Evolutionary conservation across 2,113 vertebrate genomes (phyloP), one percentile per base, ranked within the genome.

Genomic region (Apistogramma diplotaenia): DNA sequence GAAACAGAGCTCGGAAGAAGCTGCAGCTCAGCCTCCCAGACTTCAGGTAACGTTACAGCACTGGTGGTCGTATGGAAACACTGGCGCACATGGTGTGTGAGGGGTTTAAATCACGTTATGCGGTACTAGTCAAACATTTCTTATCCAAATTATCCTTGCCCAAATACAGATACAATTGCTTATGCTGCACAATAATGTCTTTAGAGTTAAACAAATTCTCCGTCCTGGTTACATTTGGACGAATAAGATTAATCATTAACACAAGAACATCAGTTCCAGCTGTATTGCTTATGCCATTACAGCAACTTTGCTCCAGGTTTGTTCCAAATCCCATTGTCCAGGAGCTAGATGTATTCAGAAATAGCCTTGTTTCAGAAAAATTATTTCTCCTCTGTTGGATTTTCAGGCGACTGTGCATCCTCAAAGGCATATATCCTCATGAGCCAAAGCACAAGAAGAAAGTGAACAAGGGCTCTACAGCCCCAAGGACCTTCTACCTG

Each of bases 361-460:
- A 67, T 5, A 27, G 8, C 21, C 13, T 15, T 76, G 19, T 82
- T 15, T 18, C 55, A 59, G 21, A 33, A 11, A 43, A 33, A 15
- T 74, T 9, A 55, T 43, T 76, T 3, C 8, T 79, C 37, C 3
- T 49, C 4, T 62, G 16, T 61, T 7, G 6, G 23, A 21, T 29
- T 70, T 70, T 70, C 79, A 98, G 98, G 84, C 97, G 98, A 1
- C 93, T 99, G 18, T 99, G 98, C 89, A 99, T 99, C 84, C 93
- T 99, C 21, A 99, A 99, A 84, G 98, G 98, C 9, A 98, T 99
- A 89, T 99, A 99, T 87, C 98, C 98, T 10, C 98, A 98, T 0
- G 98, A 99, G 61, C 98, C 98, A 82, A 99, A 97, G 82, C 96
- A 99, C 93, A 99, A 99, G 94, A 99, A 99, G 95, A 99, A 99